These are phyloP conservation scores for Mus minutoides DNA, from an alignment of 2,797 vertebrate species.

Conservation along the genomic window DNA sequence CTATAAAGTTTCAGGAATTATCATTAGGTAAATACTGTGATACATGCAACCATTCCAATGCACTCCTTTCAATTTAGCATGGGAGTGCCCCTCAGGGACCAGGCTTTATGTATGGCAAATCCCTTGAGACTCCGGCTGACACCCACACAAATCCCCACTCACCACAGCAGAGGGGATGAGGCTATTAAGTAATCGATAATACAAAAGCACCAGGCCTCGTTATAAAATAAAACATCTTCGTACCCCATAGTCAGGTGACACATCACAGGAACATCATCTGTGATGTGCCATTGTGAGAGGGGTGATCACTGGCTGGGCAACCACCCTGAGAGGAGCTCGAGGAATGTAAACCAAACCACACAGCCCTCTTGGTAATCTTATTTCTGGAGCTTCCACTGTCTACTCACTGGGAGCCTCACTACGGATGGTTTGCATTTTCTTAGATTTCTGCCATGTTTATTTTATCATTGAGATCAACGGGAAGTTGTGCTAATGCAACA, in stretches of 20 bases:
- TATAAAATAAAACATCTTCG: slow-evolving; percentile 42
- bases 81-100: background rate
- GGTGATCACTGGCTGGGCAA: background rate
- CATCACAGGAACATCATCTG: slow-evolving; percentile 10
- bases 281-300: slow-evolving; percentile 9
- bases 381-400: background rate
- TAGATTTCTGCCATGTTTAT: background rate
- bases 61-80: slow-evolving; percentile 52
- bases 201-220: slow-evolving; percentile 39
- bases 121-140: background rate
- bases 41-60: slow-evolving; percentile 62
- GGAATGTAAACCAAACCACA: background rate
- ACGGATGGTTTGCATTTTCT: background rate
- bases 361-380: background rate
- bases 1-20: slow-evolving; percentile 54
- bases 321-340: background rate
- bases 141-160: slow-evolving; percentile 59
- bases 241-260: background rate
- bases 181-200: slow-evolving; percentile 65
- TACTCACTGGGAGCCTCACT: background rate
- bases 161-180: slow-evolving; percentile 55
- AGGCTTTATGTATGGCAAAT: slow-evolving; percentile 62
- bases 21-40: slow-evolving; percentile 72
- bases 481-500: background rate
- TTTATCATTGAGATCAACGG: background rate